phyloP scores from a whole-genome alignment of 2,113 vertebrate species.

The Anseranas semipalmata region DNA sequence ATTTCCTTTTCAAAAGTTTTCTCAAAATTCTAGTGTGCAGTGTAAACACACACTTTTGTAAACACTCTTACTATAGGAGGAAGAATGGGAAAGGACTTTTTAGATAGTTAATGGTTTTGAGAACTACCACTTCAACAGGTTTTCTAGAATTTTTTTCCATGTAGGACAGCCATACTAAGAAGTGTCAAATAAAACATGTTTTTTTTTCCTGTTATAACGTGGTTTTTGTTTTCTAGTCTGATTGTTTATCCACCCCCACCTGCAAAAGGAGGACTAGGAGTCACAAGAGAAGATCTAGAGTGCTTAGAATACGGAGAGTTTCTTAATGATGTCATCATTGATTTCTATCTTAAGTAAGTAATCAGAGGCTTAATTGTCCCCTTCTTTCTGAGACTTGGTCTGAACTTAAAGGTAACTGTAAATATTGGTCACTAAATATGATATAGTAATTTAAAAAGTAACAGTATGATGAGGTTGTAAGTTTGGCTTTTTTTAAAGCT shows the following conservation, averaged over 20 bases:
- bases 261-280: slow-evolving; percentile 91
- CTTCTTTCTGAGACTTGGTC: not conserved
- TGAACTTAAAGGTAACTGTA: not conserved
- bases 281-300: slow-evolving; percentile 93
- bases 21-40: not conserved
- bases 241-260: slow-evolving; percentile 96
- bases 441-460: not conserved
- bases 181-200: accelerated
- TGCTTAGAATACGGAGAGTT: slow-evolving; percentile 95
- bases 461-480: not conserved
- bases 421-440: not conserved
- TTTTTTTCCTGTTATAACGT: not conserved
- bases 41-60: not conserved
- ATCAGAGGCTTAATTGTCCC: not conserved
- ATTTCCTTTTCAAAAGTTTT: not conserved
- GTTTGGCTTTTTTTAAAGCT: not conserved
- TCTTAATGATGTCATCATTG: slow-evolving; percentile 99
- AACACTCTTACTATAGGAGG: not conserved
- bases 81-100: not conserved
- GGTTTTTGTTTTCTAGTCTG: slow-evolving; percentile 80
- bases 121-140: not conserved
- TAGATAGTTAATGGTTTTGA: not conserved
- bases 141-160: not conserved
- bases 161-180: not conserved
- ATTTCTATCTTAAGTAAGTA: slow-evolving; percentile 97